Conservation (phyloP, 2,888 invertebrate genomes). For the Sialis lutaria region DNA sequence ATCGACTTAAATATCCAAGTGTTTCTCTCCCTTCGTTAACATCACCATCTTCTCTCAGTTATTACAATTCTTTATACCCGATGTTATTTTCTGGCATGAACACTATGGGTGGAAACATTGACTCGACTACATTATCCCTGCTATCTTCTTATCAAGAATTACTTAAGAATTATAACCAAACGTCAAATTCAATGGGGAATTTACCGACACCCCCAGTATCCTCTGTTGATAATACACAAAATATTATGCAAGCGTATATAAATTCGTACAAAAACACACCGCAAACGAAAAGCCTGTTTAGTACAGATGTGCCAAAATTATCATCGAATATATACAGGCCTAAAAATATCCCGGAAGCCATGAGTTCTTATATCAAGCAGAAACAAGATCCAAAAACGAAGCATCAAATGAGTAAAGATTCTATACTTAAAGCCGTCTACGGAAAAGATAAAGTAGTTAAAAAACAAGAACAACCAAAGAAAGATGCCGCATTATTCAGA, state of each 20-base stretch:
- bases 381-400: conserved; percentile 3
- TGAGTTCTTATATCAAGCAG: neutral
- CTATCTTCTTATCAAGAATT: conserved; percentile 24
- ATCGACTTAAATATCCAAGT: too few species aligned
- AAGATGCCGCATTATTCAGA: conserved; percentile 15
- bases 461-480: conserved; percentile 1
- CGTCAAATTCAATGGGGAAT: neutral
- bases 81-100: conserved; percentile 17
- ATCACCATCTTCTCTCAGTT: neutral
- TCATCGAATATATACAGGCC: neutral
- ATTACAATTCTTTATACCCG: conserved; percentile 5
- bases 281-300: neutral
- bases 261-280: neutral
- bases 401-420: conserved; percentile 1
- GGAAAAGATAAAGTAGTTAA: conserved; percentile 3
- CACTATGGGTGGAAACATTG: conserved; percentile 16
- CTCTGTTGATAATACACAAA: neutral
- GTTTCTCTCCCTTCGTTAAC: conserved; percentile 10
- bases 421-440: conserved; percentile 5
- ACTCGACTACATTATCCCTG: conserved; percentile 13
- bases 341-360: too few species aligned
- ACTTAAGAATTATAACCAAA: conserved; percentile 19
- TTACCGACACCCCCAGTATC: conserved; percentile 12
- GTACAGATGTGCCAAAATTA: neutral
- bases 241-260: neutral